These are phyloP conservation scores for Prolemur simus DNA, from an alignment of 2,113 vertebrate genomes.

Conservation along the genomic window DNA sequence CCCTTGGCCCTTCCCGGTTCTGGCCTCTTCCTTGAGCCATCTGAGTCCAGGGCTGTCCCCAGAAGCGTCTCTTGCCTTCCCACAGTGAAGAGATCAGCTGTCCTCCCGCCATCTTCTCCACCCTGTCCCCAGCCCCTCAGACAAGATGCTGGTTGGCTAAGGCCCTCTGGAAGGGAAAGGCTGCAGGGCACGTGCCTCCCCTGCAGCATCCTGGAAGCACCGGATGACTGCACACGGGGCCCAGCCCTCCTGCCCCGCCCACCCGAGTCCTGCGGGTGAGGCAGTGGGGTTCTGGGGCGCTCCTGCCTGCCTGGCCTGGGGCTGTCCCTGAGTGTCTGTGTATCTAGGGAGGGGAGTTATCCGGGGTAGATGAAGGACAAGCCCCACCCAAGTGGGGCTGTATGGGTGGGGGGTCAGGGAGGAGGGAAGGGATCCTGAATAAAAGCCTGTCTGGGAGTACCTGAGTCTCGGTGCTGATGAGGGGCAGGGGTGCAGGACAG, in stretches of 20 bases:
- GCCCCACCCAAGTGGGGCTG: not conserved
- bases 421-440: conserved; percentile 39
- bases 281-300: not conserved
- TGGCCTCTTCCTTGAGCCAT: not conserved
- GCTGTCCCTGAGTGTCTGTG: not conserved
- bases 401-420: not conserved
- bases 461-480: not conserved
- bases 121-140: not conserved
- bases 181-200: not conserved
- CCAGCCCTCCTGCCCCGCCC: not conserved
- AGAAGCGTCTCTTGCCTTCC: not conserved
- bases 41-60: not conserved
- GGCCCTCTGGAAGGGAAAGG: not conserved
- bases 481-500: not conserved
- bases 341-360: not conserved
- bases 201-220: not conserved
- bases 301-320: not conserved
- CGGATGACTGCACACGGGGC: fast-evolving
- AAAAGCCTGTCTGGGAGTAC: conserved; percentile 30
- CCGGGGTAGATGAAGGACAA: not conserved
- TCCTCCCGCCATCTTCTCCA: not conserved
- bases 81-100: not conserved
- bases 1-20: not conserved
- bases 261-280: not conserved
- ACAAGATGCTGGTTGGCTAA: not conserved